Percentiles rank a stretch among this genome's conserved stretches.
Conservation (phyloP, 2,113 vertebrate genomes). For the Sakesphorus luctuosus region DNA sequence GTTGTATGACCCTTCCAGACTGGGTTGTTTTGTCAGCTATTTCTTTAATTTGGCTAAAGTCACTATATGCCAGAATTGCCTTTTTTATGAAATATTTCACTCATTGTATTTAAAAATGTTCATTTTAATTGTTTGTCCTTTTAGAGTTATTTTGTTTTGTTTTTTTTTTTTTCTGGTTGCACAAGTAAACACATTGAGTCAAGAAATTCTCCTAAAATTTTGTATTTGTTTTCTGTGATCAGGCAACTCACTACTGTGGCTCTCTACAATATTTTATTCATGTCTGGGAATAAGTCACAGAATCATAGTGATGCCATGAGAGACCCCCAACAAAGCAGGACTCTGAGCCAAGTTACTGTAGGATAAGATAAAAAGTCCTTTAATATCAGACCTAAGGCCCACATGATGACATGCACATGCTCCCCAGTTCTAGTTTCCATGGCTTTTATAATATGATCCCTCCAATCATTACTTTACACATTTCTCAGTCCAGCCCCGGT, state of each 20-base stretch:
- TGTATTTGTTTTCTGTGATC: background rate
- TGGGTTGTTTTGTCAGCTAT: rapidly evolving
- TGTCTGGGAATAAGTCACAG: background rate
- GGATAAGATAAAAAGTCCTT: too few species aligned
- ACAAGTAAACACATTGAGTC: background rate
- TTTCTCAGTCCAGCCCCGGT: too few species aligned
- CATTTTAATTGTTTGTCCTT: background rate
- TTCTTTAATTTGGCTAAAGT: background rate
- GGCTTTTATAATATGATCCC: too few species aligned
- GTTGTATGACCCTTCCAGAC: background rate
- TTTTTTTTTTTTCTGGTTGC: background rate
- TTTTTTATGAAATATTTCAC: background rate
- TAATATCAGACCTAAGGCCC: too few species aligned
- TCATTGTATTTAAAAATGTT: background rate
- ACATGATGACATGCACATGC: too few species aligned
- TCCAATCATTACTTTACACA: too few species aligned
- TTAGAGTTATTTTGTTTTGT: background rate
- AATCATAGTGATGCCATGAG: background rate
- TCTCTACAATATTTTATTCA: background rate
- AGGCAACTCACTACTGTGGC: background rate
- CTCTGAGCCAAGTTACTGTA: too few species aligned
- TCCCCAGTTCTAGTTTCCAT: too few species aligned
- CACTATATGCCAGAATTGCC: background rate
- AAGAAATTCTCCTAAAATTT: background rate
- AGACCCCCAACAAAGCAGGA: too few species aligned